phyloP scores from a whole-genome alignment of 2,888 invertebrate genomes.

The Erebia palarica region DNA sequence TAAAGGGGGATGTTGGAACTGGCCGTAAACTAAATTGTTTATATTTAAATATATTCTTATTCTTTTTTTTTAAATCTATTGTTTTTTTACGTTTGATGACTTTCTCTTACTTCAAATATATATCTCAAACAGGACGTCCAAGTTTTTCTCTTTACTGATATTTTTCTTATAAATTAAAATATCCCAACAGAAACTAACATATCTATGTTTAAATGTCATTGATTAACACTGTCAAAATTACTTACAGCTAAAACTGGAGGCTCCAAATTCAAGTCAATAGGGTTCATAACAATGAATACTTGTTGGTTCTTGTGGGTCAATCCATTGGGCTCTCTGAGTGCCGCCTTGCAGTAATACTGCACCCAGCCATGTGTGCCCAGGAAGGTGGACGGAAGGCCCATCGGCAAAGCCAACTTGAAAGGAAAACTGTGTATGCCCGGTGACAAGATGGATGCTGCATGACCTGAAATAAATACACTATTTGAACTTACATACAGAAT shows the following conservation, averaged over 20 bases:
- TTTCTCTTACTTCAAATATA: no score
- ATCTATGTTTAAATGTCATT: no score
- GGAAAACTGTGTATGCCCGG: slow-evolving; percentile 98
- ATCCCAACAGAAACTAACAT: no score
- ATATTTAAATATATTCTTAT: no score
- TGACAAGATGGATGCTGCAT: slow-evolving; percentile 91
- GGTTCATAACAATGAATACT: slow-evolving; percentile 98
- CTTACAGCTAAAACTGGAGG: slow-evolving; percentile 93
- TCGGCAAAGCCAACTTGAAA: slow-evolving; percentile 94
- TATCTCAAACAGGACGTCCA: no score
- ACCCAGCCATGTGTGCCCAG: slow-evolving; percentile 97
- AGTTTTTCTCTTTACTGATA: no score
- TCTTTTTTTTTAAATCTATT: no score
- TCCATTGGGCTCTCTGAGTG: slow-evolving; percentile 93
- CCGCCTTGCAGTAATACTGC: slow-evolving; percentile 96
- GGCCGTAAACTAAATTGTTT: no score
- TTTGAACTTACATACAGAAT: neutral
- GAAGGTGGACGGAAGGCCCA: slow-evolving; percentile 95
- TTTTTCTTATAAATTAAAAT: no score
- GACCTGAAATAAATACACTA: slow-evolving; percentile 79
- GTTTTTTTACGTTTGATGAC: no score
- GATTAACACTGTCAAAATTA: slow-evolving; percentile 42
- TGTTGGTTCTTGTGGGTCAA: slow-evolving; percentile 97
- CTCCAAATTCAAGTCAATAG: slow-evolving; percentile 95
- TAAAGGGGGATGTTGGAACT: no score